A percentile compares a stretch with the other conserved stretches of the same genome.
Conservation (phyloP, 2,797 vertebrate species). For the Calcarius lapponicus region DNA sequence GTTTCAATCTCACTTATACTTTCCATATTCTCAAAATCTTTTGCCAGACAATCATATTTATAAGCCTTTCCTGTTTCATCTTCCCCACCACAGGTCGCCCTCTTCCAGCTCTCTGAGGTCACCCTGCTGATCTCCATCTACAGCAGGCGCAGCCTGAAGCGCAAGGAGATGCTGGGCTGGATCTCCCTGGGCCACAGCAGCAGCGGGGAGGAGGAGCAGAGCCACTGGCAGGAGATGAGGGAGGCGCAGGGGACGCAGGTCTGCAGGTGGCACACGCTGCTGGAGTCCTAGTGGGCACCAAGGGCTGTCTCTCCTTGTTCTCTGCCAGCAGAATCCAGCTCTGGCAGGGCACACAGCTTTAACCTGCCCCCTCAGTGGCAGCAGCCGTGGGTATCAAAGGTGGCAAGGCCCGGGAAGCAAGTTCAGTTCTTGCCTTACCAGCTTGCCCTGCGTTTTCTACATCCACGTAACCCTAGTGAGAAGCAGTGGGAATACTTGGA, state of each 20-base stretch:
- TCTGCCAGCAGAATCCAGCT: not conserved
- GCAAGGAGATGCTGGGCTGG: slow-evolving; percentile 98
- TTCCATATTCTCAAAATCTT: too few species aligned
- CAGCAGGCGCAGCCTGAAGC: slow-evolving; percentile 92
- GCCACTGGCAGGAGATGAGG: slow-evolving; percentile 96
- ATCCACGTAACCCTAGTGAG: not conserved
- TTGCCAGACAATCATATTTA: too few species aligned
- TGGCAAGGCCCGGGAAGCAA: not conserved
- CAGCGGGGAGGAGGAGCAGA: slow-evolving; percentile 91
- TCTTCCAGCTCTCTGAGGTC: slow-evolving; percentile 97
- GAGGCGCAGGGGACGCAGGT: slow-evolving; percentile 87
- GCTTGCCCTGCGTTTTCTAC: not conserved
- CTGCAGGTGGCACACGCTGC: slow-evolving; percentile 92
- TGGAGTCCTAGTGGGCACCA: slow-evolving; percentile 82
- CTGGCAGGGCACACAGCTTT: not conserved
- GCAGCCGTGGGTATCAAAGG: not conserved
- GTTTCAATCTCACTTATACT: too few species aligned
- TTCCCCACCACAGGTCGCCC: slow-evolving; percentile 61
- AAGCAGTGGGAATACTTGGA: not conserved
- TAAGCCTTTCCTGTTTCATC: too few species aligned
- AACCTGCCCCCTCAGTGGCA: not conserved
- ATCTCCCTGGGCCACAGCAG: slow-evolving; percentile 91
- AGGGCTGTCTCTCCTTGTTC: not conserved
- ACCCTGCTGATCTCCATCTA: slow-evolving; percentile 92
- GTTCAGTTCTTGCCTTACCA: not conserved